These are phyloP conservation scores for Trematocara macrostoma DNA, from an alignment of 2,113 vertebrate genomes.

Conservation along the genomic window DNA sequence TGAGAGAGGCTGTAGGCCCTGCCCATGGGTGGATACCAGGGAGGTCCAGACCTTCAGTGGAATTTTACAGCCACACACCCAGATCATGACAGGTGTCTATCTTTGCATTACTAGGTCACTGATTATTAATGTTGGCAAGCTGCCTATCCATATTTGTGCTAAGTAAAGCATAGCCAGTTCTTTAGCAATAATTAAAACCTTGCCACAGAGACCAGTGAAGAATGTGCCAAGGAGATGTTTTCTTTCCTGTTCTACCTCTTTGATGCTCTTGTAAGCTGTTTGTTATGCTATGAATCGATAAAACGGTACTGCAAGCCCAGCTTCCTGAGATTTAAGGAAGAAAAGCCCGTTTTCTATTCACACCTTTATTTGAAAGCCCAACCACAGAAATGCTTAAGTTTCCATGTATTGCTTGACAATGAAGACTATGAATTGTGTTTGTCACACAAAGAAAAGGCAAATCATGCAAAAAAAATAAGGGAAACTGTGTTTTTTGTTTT, in stretches of 20 bases:
- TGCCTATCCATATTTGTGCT: background rate
- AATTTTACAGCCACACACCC: too few relatives aligned
- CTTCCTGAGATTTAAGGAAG: background rate
- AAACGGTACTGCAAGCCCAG: accelerated
- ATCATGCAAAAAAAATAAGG: background rate
- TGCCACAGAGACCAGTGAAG: accelerated
- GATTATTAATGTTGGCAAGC: background rate
- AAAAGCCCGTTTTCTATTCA: background rate
- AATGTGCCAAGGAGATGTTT: background rate
- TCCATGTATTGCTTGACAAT: background rate
- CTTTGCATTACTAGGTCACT: background rate
- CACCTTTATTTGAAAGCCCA: background rate
- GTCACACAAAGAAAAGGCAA: background rate
- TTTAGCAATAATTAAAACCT: accelerated
- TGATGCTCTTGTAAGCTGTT: accelerated
- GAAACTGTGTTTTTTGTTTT: accelerated
- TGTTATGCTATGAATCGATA: background rate
- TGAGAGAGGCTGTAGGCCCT: too few relatives aligned
- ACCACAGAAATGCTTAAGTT: background rate
- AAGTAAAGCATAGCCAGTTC: background rate
- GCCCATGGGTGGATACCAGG: too few relatives aligned
- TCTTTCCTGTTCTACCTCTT: background rate
- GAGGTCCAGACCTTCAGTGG: too few relatives aligned
- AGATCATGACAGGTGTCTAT: too few relatives aligned
- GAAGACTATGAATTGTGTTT: background rate